These are phyloP conservation scores for Dipodomys spectabilis DNA, from an alignment of 2,113 vertebrate species.

Conservation along the genomic window DNA sequence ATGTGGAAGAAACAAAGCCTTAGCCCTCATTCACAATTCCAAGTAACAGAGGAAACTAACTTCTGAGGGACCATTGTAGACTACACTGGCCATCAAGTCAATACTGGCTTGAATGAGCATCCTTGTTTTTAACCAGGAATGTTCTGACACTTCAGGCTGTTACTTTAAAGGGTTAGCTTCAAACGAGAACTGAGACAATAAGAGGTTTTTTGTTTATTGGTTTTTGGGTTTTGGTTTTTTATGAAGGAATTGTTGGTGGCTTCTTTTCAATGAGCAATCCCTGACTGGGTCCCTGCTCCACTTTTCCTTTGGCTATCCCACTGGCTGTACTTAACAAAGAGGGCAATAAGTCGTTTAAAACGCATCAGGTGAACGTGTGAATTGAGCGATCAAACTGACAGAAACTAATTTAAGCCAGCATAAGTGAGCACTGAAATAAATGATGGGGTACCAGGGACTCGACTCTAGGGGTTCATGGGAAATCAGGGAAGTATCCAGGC, in stretches of 20 bases:
- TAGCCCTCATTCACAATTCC: background rate
- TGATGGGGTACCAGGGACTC: background rate
- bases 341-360: background rate
- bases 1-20: conserved; percentile 27
- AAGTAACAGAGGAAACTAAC: conserved; percentile 43
- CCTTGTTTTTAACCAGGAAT: conserved; percentile 3
- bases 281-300: background rate
- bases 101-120: background rate
- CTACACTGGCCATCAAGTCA: conserved; percentile 39
- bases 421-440: background rate
- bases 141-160: background rate
- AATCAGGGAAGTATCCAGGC: background rate
- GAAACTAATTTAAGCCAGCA: background rate
- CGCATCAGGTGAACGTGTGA: background rate
- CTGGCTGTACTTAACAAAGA: background rate
- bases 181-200: background rate
- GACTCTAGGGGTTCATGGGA: background rate
- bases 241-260: background rate
- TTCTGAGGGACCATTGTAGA: background rate
- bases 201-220: no score
- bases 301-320: background rate
- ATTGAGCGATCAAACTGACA: background rate
- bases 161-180: conserved; percentile 35
- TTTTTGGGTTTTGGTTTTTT: no score
- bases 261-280: background rate